Evolutionary conservation across 2,888 invertebrate genomes (phyloP).

Genomic region (Tipula lateralis): DNA sequence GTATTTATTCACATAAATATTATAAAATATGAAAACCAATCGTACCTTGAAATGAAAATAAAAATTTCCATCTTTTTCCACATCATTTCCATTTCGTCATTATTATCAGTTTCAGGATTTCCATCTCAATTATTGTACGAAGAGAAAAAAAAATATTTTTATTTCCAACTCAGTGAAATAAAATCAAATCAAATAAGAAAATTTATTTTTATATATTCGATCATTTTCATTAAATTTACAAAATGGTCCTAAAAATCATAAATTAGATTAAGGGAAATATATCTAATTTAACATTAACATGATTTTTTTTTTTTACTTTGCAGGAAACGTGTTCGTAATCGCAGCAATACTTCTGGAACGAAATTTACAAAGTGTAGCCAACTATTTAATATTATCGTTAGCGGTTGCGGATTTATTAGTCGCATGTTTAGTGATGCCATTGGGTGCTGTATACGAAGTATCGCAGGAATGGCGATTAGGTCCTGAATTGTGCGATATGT

Average conservation of each 20-base stretch:
- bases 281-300: not conserved
- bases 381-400: constrained; percentile 83
- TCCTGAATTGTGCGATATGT: constrained; percentile 86
- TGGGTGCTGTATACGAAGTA: constrained; percentile 70
- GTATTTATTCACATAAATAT: not conserved
- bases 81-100: constrained; percentile 24
- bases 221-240: not conserved
- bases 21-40: not conserved
- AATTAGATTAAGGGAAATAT: not conserved
- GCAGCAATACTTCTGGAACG: constrained; percentile 84
- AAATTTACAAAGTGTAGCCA: constrained; percentile 81
- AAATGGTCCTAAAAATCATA: not conserved
- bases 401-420: constrained; percentile 90
- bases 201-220: not conserved
- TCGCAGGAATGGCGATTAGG: constrained; percentile 74
- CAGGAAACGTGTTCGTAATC: constrained; percentile 92
- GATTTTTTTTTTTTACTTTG: not conserved
- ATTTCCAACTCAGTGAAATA: not conserved
- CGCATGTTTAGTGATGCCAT: constrained; percentile 69
- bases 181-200: constrained; percentile 12
- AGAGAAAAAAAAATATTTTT: not conserved
- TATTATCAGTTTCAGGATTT: not conserved
- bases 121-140: not conserved
- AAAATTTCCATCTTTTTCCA: not conserved
- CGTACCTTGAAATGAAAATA: not conserved